Evolutionary conservation across 2,888 invertebrate genomes (phyloP), one percentile per base, ranked within the genome.

Genomic region (Corbicula japonica): DNA sequence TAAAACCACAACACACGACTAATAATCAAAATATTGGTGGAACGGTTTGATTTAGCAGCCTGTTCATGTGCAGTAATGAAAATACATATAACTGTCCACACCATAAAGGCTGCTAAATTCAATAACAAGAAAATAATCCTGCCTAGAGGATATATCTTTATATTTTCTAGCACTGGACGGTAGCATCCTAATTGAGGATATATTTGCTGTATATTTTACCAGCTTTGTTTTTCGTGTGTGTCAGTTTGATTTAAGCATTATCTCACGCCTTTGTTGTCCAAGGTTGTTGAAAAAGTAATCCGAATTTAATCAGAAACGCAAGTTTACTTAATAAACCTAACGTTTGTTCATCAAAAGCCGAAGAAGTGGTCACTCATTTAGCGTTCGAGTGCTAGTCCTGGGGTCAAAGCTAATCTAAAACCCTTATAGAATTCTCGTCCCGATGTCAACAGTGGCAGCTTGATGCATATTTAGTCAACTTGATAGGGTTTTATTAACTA

Each of bases 311-410:
- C 72, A 65, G 61, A 77, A 72, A 63, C 28, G 62, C 78, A 78
- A 78, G 78, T 73, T 62, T 68, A 73, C 63, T 68, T 73, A 61
- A 48, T 61, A 50, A 69, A 34, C 34, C 63, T 54, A 77, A 78
- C 54, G 73, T 73, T 78, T 78, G 54, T 68, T 72, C 72, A 68
- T 78, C 73, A 73, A 78, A 78, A 73, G 73, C 54, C 44, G 23
- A 46, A 73, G 54, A 78, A 73, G 72, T 69, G 38, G 26, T 15
- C 18, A 18, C 52, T 48, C 44, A 44, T 54, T 62, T 44, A 54
- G n/a, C 34, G 26, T 32, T 72, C 52, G 32, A 62, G 54, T 63
- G 54, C 38, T 41, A 72, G 62, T 38, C 54, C 28, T 30, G 52
- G 44, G 62, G 62, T 72, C 62, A 72, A 21, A 46, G 21, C 38